Percentiles rank a stretch among this genome's conserved stretches.
Conservation (phyloP, 2,113 vertebrate species). For the Neofelis nebulosa region DNA sequence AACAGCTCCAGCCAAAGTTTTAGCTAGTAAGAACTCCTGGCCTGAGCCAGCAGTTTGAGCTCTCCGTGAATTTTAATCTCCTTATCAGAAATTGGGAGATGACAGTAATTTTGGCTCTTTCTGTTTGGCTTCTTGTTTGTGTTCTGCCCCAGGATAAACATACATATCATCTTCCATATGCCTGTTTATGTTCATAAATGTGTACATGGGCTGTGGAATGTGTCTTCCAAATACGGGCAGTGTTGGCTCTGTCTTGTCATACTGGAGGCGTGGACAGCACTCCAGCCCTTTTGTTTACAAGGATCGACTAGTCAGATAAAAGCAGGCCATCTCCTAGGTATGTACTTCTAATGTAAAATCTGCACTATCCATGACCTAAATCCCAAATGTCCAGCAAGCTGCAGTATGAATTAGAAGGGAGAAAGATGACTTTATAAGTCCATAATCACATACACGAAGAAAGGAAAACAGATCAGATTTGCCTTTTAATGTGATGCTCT, state of each 20-base stretch:
- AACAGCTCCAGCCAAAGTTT: not conserved
- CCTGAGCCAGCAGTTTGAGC: not conserved
- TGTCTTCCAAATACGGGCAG: not conserved
- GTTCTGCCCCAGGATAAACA: not conserved
- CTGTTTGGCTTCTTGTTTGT: not conserved
- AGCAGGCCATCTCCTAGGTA: not conserved
- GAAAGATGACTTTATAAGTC: not conserved
- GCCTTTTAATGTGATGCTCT: not conserved
- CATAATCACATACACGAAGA: not conserved
- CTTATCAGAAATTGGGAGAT: not conserved
- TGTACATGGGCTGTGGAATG: not conserved
- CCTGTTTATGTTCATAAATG: not conserved
- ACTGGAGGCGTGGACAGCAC: not conserved
- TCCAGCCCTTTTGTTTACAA: conserved; percentile 3
- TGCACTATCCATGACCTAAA: not conserved
- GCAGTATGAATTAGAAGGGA: conserved; percentile 46
- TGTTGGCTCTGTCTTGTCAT: not conserved
- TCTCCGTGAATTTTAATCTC: conserved; percentile 15
- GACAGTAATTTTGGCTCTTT: not conserved
- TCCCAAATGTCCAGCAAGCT: conserved; percentile 14
- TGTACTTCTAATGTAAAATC: not conserved
- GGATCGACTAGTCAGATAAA: not conserved
- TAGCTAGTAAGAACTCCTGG: not conserved
- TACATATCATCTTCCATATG: not conserved
- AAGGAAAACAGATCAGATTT: not conserved